Percentiles rank a stretch among this genome's conserved stretches.
Evolutionary conservation across 2,888 invertebrate species (phyloP).

Genomic region (Cantharis nigra): DNA sequence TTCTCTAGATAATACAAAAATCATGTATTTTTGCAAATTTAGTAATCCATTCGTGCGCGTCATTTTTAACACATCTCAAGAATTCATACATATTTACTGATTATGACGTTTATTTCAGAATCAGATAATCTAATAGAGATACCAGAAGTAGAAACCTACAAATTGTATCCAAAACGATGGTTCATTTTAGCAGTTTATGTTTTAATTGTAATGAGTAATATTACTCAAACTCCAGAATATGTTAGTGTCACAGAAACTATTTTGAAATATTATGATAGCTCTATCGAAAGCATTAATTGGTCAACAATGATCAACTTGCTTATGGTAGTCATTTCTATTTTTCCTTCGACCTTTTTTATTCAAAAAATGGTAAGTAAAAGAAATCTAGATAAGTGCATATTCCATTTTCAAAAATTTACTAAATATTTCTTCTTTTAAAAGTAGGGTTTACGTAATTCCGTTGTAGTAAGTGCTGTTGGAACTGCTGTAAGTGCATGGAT

Average conservation of each 20-base stretch:
- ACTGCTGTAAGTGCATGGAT: constrained; percentile 88
- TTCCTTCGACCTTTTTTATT: not conserved
- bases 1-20: no score
- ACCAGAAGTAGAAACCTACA: not conserved
- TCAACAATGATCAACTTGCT: no score
- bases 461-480: constrained; percentile 78
- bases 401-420: no score
- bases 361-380: not conserved
- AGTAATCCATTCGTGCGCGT: no score
- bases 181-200: not conserved
- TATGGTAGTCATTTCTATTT: not conserved
- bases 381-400: no score
- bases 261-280: not conserved
- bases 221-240: not conserved
- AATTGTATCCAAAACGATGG: not conserved
- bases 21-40: no score
- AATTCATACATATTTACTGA: no score
- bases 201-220: not conserved
- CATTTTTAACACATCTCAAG: no score
- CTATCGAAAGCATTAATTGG: not conserved
- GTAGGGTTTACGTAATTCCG: constrained; percentile 56
- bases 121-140: not conserved
- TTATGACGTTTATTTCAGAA: not conserved
- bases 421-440: no score
- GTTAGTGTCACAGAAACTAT: not conserved